These are phyloP conservation scores for Atlantisia rogersi DNA, from an alignment of 2,113 vertebrate genomes.

Conservation along the genomic window DNA sequence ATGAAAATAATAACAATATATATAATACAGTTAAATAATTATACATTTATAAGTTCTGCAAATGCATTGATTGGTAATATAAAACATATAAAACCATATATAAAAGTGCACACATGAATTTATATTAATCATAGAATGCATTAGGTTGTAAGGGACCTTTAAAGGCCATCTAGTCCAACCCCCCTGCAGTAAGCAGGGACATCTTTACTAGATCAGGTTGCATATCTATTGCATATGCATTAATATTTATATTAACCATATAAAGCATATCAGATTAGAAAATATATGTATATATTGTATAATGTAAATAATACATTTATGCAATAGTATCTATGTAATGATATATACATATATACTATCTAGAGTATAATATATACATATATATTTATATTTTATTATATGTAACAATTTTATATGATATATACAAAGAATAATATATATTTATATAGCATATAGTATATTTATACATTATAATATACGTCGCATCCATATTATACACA, in stretches of 20 bases:
- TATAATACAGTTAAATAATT: background rate
- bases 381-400: background rate
- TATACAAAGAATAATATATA: too few relatives aligned
- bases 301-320: background rate
- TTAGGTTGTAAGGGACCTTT: too few relatives aligned
- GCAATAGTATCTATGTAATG: background rate
- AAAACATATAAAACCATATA: background rate
- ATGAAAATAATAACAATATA: too few relatives aligned
- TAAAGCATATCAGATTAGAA: background rate
- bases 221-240: too few relatives aligned
- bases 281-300: background rate
- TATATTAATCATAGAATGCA: too few relatives aligned
- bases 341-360: background rate
- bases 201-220: too few relatives aligned
- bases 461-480: background rate
- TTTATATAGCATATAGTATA: background rate
- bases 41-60: rapidly evolving
- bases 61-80: too few relatives aligned
- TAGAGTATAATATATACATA: background rate
- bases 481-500: background rate
- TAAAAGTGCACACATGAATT: background rate
- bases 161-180: too few relatives aligned
- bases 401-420: too few relatives aligned
- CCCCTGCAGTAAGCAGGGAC: too few relatives aligned
- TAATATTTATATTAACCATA: background rate